These are phyloP conservation scores for Enteromius thamalakanensis DNA, from an alignment of 2,797 vertebrate species.

Conservation along the genomic window DNA sequence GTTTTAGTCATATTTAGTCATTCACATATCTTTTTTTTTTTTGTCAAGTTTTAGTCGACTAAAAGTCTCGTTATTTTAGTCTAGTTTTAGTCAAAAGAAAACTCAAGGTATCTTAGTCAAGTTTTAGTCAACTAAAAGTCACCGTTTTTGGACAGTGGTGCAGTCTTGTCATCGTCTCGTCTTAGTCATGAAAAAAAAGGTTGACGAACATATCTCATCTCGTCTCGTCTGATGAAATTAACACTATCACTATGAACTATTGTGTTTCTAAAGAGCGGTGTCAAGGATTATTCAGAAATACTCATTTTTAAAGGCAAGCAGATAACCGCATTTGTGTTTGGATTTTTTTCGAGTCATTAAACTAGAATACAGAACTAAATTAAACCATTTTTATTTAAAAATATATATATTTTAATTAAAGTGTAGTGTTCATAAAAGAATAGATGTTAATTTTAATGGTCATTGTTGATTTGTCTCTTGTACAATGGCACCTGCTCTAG, in stretches of 20 bases:
- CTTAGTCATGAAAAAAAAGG: too few relatives aligned
- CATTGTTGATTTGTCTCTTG: conserved; percentile 2
- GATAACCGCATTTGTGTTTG: neutral
- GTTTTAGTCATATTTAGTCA: too few relatives aligned
- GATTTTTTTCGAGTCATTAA: neutral
- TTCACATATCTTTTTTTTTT: too few relatives aligned
- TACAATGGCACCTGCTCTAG: conserved; percentile 63
- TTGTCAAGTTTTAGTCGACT: too few relatives aligned
- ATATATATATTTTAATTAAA: conserved; percentile 40
- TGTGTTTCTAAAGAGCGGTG: neutral
- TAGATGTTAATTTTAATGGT: conserved; percentile 29
- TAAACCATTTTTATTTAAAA: neutral
- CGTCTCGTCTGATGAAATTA: too few relatives aligned
- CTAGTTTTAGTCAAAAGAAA: too few relatives aligned
- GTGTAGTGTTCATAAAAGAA: neutral
- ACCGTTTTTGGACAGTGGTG: too few relatives aligned
- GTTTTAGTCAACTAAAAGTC: too few relatives aligned
- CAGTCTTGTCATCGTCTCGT: too few relatives aligned
- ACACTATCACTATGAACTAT: neutral
- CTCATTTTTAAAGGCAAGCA: neutral
- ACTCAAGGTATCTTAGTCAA: too few relatives aligned
- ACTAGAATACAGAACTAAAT: neutral
- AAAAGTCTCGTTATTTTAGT: too few relatives aligned
- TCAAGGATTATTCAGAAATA: neutral
- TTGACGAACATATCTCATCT: too few relatives aligned